Percentiles rank a stretch among this genome's conserved stretches.
Conservation (phyloP, 2,797 vertebrate species). For the Hyperoplus immaculatus region DNA sequence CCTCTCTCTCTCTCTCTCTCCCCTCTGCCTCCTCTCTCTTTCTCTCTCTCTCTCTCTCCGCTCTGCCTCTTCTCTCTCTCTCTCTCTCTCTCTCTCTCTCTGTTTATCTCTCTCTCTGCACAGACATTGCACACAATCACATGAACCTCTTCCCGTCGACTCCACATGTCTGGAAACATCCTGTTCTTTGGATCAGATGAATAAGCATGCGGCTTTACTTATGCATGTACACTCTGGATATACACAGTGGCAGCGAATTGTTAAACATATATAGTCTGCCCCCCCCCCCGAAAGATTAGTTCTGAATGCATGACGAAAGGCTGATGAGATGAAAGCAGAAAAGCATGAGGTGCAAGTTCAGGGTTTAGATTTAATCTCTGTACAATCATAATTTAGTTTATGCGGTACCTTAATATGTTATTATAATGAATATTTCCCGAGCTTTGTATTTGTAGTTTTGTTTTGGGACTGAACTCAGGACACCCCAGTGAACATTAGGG, state of each 20-base stretch:
- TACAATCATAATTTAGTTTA: conserved; percentile 7
- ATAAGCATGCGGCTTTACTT: conserved; percentile 69
- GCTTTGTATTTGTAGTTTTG: conserved; percentile 11
- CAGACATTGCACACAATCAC: conserved; percentile 59
- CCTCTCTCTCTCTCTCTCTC: no score
- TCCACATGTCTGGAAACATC: conserved; percentile 82
- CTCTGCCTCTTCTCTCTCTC: no score
- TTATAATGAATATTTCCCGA: conserved; percentile 9
- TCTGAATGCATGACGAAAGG: conserved; percentile 30
- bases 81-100: background rate
- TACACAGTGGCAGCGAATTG: conserved; percentile 33
- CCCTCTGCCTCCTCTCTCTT: conserved; percentile 62
- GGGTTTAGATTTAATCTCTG: conserved; percentile 28
- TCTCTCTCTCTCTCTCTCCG: conserved; percentile 3
- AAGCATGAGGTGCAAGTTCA: conserved; percentile 19
- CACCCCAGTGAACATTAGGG: conserved; percentile 43
- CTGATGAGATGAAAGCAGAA: conserved; percentile 36
- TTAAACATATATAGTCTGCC: conserved; percentile 8
- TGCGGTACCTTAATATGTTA: conserved; percentile 12
- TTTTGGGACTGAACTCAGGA: conserved; percentile 22
- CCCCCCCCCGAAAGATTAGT: conserved; percentile 22
- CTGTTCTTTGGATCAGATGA: conserved; percentile 83
- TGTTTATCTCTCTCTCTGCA: conserved; percentile 26
- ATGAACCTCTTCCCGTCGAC: conserved; percentile 79
- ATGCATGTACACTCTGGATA: conserved; percentile 50